Conservation (phyloP, 1,140 invertebrate species). For the Neodiprion lecontei region DNA sequence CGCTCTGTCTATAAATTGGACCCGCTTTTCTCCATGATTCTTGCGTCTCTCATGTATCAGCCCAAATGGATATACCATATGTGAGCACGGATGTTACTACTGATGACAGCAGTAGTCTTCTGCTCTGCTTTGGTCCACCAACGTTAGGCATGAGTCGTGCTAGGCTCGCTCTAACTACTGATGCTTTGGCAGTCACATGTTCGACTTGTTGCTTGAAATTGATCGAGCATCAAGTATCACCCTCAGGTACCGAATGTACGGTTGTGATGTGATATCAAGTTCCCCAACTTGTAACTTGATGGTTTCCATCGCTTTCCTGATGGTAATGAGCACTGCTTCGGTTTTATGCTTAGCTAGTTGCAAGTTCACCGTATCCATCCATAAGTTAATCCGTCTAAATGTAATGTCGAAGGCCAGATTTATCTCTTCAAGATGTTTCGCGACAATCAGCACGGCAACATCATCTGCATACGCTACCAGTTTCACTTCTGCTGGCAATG, state of each 20-base stretch:
- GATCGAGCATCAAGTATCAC: constrained; percentile 24
- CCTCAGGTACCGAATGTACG: background rate
- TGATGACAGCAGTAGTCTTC: constrained; percentile 17
- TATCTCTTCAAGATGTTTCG: too few relatives aligned
- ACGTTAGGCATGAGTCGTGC: background rate
- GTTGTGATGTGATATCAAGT: too few relatives aligned
- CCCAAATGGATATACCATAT: too few relatives aligned
- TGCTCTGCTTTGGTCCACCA: constrained; percentile 9
- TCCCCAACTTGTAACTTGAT: too few relatives aligned
- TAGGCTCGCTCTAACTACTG: constrained; percentile 12
- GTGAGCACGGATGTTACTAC: constrained; percentile 14
- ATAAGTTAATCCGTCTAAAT: background rate
- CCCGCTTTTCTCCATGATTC: too few relatives aligned
- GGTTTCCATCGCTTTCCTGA: constrained; percentile 3
- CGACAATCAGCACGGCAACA: too few relatives aligned
- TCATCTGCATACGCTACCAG: too few relatives aligned
- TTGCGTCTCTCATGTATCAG: too few relatives aligned
- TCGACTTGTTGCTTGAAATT: constrained; percentile 20
- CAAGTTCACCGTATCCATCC: constrained; percentile 18
- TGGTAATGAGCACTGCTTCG: constrained; percentile 14
- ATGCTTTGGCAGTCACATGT: constrained; percentile 18
- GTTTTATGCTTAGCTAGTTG: constrained; percentile 9
- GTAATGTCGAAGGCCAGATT: too few relatives aligned
- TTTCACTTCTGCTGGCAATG: too few relatives aligned
- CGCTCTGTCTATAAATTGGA: too few relatives aligned